Evolutionary conservation across 1,140 invertebrate species (phyloP).

Genomic region (Cyphomyrmex costatus): DNA sequence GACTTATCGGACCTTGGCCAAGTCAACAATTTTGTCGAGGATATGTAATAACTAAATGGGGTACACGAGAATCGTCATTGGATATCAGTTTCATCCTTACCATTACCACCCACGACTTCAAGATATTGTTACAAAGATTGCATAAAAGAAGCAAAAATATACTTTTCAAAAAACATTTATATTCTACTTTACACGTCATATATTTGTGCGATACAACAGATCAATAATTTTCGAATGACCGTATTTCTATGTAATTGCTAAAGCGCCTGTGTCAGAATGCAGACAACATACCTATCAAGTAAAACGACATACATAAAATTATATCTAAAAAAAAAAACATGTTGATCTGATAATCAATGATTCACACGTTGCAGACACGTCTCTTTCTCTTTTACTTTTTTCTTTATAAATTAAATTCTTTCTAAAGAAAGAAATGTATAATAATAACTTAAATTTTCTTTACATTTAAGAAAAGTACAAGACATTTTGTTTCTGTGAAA

Average conservation of each 20-base stretch:
- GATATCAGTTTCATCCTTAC: conserved; percentile 5
- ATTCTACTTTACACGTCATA: not conserved
- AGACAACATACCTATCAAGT: not conserved
- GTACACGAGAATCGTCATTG: not conserved
- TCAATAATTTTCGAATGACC: conserved; percentile 18
- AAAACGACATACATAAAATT: conserved; percentile 6
- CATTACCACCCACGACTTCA: conserved; percentile 14
- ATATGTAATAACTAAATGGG: conserved; percentile 23
- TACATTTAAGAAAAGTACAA: not conserved
- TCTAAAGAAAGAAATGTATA: not conserved
- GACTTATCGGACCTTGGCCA: not conserved
- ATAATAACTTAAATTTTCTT: not conserved
- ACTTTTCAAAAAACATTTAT: conserved; percentile 2
- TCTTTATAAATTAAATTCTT: not conserved
- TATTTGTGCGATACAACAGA: not conserved
- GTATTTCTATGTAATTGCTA: not conserved
- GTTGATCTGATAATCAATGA: not conserved
- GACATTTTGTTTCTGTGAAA: not conserved
- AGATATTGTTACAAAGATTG: not conserved
- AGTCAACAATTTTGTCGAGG: conserved; percentile 7
- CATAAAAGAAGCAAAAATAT: conserved; percentile 9
- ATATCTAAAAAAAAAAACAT: not conserved
- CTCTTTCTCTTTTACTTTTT: not conserved
- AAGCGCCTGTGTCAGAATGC: not conserved
- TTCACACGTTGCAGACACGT: not conserved